Evolutionary conservation across 1,140 invertebrate genomes (phyloP).

Genomic region (Akabosia matsudoensis): DNA sequence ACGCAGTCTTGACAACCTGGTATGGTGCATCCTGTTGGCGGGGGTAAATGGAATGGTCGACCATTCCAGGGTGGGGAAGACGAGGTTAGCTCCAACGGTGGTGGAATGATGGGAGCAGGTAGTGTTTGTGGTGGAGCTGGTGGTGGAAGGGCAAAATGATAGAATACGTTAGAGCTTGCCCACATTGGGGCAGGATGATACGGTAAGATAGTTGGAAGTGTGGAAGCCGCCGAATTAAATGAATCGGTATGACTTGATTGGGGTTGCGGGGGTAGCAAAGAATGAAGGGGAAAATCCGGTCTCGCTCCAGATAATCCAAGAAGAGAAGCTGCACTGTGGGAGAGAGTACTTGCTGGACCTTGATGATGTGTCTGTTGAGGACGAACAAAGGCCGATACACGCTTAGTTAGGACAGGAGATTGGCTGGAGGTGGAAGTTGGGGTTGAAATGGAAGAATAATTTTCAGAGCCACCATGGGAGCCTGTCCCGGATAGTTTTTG

Average conservation of each 20-base stretch:
- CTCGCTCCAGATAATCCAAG: not conserved
- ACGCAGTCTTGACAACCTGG: slow-evolving; percentile 43
- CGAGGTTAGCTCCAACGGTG: slow-evolving; percentile 2
- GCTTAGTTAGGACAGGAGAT: slow-evolving; percentile 1
- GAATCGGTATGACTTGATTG: slow-evolving; percentile 6
- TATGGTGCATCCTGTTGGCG: slow-evolving; percentile 42
- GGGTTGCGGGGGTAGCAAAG: slow-evolving; percentile 5
- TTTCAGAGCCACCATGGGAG: too few relatives aligned
- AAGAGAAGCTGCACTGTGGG: not conserved
- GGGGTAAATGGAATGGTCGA: slow-evolving; percentile 35
- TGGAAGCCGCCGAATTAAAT: slow-evolving; percentile 27
- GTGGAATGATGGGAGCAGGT: not conserved
- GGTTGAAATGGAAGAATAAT: not conserved
- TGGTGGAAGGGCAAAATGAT: slow-evolving; percentile 45
- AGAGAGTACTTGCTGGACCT: not conserved
- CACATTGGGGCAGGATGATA: slow-evolving; percentile 45
- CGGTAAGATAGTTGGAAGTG: slow-evolving; percentile 34
- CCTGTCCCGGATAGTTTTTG: too few relatives aligned
- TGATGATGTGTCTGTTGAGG: slow-evolving; percentile 39
- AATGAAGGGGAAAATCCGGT: not conserved
- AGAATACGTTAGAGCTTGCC: slow-evolving; percentile 46
- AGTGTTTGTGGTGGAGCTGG: slow-evolving; percentile 5
- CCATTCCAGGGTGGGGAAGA: not conserved
- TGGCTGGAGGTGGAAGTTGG: too few relatives aligned
- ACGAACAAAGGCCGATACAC: slow-evolving; percentile 45